Evolutionary conservation across 1,140 invertebrate genomes (phyloP).

Genomic region (Hyles euphorbiae): DNA sequence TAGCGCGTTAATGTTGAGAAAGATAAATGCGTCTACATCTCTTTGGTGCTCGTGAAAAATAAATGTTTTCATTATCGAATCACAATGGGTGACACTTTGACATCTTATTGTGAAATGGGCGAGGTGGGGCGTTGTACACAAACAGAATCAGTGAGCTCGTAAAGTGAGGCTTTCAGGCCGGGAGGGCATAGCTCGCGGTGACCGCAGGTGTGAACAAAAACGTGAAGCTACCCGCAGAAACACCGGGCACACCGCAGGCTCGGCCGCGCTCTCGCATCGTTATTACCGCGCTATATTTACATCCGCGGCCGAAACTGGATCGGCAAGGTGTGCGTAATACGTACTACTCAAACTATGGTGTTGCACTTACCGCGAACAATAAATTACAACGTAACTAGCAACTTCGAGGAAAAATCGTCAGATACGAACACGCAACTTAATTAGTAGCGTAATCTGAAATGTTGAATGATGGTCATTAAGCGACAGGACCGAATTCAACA

Average conservation of each 20-base stretch:
- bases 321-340: slow-evolving; percentile 28
- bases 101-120: slow-evolving; percentile 4
- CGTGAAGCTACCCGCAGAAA: slow-evolving; percentile 37
- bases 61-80: slow-evolving; percentile 33
- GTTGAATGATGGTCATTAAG: slow-evolving; percentile 29
- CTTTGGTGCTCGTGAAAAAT: slow-evolving; percentile 35
- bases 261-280: slow-evolving; percentile 50
- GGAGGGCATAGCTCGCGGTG: slow-evolving; percentile 37
- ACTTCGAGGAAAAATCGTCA: slow-evolving; percentile 32
- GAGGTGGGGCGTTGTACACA: background rate
- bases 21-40: slow-evolving; percentile 58
- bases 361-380: slow-evolving; percentile 33
- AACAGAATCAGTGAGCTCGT: background rate
- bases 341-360: no score
- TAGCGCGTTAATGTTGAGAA: slow-evolving; percentile 58
- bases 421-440: slow-evolving; percentile 25
- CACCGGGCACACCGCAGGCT: slow-evolving; percentile 44
- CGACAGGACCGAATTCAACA: slow-evolving; percentile 41
- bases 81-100: slow-evolving; percentile 22
- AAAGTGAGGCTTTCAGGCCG: slow-evolving; percentile 9
- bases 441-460: slow-evolving; percentile 28
- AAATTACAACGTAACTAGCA: slow-evolving; percentile 32
- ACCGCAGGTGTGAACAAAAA: slow-evolving; percentile 58
- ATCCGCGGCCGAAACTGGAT: slow-evolving; percentile 42
- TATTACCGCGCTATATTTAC: slow-evolving; percentile 57